phyloP scores from a whole-genome alignment of 2,113 vertebrate genomes.

The Planiliza haematocheilus region DNA sequence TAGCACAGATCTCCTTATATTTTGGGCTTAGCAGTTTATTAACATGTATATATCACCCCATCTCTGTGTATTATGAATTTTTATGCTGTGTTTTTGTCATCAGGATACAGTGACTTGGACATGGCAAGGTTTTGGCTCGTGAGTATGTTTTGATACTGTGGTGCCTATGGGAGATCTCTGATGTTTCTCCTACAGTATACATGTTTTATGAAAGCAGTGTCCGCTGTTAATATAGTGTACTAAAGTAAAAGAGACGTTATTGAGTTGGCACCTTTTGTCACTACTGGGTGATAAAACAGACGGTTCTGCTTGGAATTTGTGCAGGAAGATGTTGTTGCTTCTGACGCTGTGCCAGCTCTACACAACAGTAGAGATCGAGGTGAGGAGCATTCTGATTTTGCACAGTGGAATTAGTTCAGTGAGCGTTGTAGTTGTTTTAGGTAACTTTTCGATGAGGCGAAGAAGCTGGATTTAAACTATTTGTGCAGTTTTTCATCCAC shows the following conservation, averaged over 20 bases:
- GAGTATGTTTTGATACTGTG: constrained; percentile 72
- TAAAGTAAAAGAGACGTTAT: too few species aligned
- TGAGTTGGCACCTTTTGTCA: too few species aligned
- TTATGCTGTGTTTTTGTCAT: not conserved
- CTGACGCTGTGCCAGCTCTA: constrained; percentile 91
- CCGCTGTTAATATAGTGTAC: not conserved
- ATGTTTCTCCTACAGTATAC: not conserved
- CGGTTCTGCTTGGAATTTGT: constrained; percentile 21
- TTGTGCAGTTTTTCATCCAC: not conserved
- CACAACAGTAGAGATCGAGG: constrained; percentile 96
- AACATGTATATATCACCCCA: too few species aligned
- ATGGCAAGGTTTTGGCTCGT: constrained; percentile 95
- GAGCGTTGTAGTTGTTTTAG: not conserved
- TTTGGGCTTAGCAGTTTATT: too few species aligned
- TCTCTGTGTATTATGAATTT: too few species aligned
- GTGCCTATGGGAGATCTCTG: not conserved
- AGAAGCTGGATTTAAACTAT: too few species aligned
- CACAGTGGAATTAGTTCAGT: not conserved
- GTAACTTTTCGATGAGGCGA: not conserved
- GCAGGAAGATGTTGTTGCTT: constrained; percentile 86
- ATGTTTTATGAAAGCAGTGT: not conserved
- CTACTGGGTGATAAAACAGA: not conserved
- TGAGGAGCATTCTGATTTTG: constrained; percentile 65
- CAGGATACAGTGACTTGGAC: constrained; percentile 99
- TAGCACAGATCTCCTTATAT: too few species aligned